Base-by-base conservation (phyloP, 2,888 invertebrate genomes). In the Parapristionchus giblindavisi region DNA sequence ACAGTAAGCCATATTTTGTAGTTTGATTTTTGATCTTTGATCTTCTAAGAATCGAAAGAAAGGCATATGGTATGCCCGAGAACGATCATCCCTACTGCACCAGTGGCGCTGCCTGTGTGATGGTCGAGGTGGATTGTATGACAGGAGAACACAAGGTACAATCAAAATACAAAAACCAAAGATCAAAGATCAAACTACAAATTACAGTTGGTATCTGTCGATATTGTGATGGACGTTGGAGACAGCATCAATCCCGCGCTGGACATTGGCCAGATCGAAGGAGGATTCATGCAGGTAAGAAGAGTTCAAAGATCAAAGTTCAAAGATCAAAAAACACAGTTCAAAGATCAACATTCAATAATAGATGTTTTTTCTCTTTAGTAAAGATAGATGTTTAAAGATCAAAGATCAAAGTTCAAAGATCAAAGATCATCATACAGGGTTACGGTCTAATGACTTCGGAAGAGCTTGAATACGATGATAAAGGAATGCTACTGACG, bases 171-270 rank as follows among this genome's bases (percentile, higher is more conserved):
- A 60, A 14, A 54, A 54, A n/a, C 6, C 11, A 14, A 14, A 14
- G 54, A 14, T n/a, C 24, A 14, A 8, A 6, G 54, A 24, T 54
- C 6, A 24, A 14, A 6, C 5, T 8, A 27, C 54, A n/a, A n/a
- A 6, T 54, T 79, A 27, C 81, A 91, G 91, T 93, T 95, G 1
- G 89, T 94, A 40, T 91, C 93, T 85, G 93, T 94, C 0, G 95
- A 96, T 85, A 95, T 97, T 83, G 95, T 97, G 0, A 96, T 97
- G 96, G 96, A 97, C 90, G 91, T 96, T 82, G 96, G 96, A 0
- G 92, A 93, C 82, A 96, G 95, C 89, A 89, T 97, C 75, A 97
- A 97, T 89, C 96, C 96, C 3, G 96, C 96, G 0, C 94, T 97
- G 80, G 97, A 97, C 86, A 93, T 97, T 83, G 96, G 96, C 0